Percentiles rank a stretch among this genome's conserved stretches.
phyloP scores from a whole-genome alignment of 2,888 invertebrate species.

The Dryadula phaetusa region DNA sequence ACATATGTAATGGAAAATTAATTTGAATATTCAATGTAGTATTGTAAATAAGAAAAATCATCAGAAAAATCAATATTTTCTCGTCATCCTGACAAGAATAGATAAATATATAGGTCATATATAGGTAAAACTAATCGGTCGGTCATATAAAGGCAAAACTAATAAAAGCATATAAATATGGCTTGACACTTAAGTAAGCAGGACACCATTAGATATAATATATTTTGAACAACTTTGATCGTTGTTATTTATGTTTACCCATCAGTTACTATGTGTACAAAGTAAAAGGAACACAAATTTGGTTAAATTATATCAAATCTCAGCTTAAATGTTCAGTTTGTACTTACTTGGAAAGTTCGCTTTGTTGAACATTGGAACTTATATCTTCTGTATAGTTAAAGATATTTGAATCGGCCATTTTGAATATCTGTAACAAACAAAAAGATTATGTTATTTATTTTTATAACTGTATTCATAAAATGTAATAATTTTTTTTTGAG shows the following conservation, averaged over 20 bases:
- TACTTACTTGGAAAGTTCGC: conserved; percentile 57
- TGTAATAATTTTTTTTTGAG: no score
- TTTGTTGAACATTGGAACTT: conserved; percentile 48
- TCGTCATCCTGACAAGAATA: no score
- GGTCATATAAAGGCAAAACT: no score
- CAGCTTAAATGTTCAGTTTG: conserved; percentile 4
- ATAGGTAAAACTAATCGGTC: no score
- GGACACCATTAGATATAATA: not conserved
- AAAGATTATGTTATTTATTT: not conserved
- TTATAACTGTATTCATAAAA: no score
- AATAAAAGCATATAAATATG: no score
- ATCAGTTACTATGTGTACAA: not conserved
- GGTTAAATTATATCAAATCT: conserved; percentile 13
- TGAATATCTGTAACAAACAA: conserved; percentile 49
- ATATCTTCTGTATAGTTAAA: conserved; percentile 52
- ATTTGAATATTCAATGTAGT: no score
- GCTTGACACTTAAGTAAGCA: no score
- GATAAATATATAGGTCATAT: no score
- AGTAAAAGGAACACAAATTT: conserved; percentile 1
- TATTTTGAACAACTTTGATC: not conserved
- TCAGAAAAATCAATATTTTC: no score
- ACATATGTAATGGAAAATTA: no score
- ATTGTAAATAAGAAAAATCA: no score
- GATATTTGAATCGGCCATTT: conserved; percentile 51
- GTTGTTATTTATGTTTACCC: not conserved